Conservation (phyloP, 1,140 invertebrate species). For the Sycophaga agraensis region DNA sequence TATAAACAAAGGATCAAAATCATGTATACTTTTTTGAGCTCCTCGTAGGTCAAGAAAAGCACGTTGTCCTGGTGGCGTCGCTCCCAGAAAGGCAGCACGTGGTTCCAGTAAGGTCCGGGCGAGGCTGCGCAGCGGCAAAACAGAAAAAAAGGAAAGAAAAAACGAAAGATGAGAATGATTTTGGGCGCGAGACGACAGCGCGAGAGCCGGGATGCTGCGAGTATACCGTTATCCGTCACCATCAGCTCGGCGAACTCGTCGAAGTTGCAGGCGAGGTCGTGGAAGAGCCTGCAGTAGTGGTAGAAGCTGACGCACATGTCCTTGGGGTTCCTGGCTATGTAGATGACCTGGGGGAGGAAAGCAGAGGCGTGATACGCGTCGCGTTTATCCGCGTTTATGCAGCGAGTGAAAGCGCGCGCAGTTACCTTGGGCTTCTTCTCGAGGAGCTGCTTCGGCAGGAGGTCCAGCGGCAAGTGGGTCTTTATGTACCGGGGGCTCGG, state of each 20-base stretch:
- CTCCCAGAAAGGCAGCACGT: slow-evolving; percentile 72
- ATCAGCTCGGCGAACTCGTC: slow-evolving; percentile 83
- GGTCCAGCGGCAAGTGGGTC: slow-evolving; percentile 75
- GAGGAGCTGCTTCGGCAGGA: slow-evolving; percentile 69
- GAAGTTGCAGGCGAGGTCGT: slow-evolving; percentile 71
- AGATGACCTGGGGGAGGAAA: slow-evolving; percentile 74
- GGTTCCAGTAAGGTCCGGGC: slow-evolving; percentile 71
- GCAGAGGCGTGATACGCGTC: too few species aligned
- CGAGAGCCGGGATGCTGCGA: too few species aligned
- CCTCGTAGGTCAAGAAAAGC: slow-evolving; percentile 82
- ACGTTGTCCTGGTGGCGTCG: slow-evolving; percentile 73
- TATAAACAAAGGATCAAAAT: too few species aligned
- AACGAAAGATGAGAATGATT: background rate
- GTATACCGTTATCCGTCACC: slow-evolving; percentile 63
- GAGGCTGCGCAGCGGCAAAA: too few species aligned
- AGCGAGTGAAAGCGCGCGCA: too few species aligned
- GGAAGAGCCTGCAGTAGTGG: slow-evolving; percentile 77
- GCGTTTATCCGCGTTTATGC: too few species aligned
- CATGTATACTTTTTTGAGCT: slow-evolving; percentile 76
- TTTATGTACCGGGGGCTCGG: slow-evolving; percentile 74
- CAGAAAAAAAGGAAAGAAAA: background rate
- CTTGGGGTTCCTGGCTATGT: slow-evolving; percentile 89
- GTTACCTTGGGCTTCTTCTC: slow-evolving; percentile 72
- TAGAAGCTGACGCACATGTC: slow-evolving; percentile 92
- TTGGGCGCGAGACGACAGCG: too few species aligned